Conservation (phyloP, 2,113 vertebrate species). For the Lagopus muta region DNA sequence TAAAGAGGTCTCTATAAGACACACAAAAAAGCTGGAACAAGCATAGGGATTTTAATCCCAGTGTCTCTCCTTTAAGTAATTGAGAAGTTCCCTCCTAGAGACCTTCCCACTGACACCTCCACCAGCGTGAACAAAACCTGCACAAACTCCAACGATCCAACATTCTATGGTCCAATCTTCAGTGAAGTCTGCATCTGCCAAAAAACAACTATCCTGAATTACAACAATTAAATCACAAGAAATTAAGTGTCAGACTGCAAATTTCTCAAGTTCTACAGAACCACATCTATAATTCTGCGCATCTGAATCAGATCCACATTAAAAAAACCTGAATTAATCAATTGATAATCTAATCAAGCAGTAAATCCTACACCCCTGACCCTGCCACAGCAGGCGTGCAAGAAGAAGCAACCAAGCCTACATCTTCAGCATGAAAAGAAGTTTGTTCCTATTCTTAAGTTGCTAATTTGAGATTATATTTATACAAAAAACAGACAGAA, state of each 20-base stretch:
- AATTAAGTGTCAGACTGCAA: not conserved
- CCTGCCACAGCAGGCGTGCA: too few relatives aligned
- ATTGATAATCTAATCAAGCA: not conserved
- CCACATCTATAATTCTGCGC: not conserved
- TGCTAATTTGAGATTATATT: not conserved
- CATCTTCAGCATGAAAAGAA: not conserved
- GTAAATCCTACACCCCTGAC: not conserved
- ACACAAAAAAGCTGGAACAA: not conserved
- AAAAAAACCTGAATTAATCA: not conserved
- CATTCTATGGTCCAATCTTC: not conserved
- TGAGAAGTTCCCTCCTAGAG: not conserved
- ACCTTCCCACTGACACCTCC: not conserved
- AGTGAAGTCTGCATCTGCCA: not conserved
- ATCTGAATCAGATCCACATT: not conserved
- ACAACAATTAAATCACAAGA: not conserved
- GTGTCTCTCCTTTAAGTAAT: not conserved
- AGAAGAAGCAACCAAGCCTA: not conserved
- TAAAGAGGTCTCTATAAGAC: not conserved
- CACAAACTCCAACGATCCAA: not conserved
- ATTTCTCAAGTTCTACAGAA: not conserved
- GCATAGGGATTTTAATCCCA: not conserved
- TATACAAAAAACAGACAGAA: not conserved
- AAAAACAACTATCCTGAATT: not conserved
- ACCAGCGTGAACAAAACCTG: not conserved
- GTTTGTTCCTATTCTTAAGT: not conserved